Evolutionary conservation across 2,888 invertebrate species (phyloP), one percentile per base, ranked within the genome.

Genomic region (Ornithoptera priamus): DNA sequence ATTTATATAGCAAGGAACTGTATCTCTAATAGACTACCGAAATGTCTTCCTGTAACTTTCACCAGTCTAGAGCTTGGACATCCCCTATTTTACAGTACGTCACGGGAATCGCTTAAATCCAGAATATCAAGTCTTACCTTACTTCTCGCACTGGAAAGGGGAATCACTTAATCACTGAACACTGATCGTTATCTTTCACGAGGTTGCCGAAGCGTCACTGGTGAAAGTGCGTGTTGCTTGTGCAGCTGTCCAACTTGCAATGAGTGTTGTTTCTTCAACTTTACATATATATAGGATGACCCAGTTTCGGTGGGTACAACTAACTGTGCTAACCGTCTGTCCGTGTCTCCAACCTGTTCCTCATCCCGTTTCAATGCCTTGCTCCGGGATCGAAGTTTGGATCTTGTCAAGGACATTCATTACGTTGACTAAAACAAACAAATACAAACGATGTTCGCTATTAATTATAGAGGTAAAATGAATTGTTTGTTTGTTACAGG

Each of bases 221-320:
- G 90, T 83, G 92, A 92, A 92, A 92, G 92, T 90, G 88, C 90
- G 91, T 92, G 88, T 82, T 82, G 82, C 83, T 83, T 78, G 85
- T 84, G 82, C 86, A 90, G 85, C 86, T 87, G 90, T 89, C 85
- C 83, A 81, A 89, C 90, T 90, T 87, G 90, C 90, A 90, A 93
- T 94, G 94, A 93, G 93, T 91, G 93, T 93, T 92, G 94, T 94
- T 95, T 95, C 96, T 95, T 96, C 95, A 96, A 96, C 96, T 96
- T 96, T 95, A 93, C 93, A 94, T 96, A 95, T 96, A 96, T 96
- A 96, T 96, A 96, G 91, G 90, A 90, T 95, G 96, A 96, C 96
- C 96, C 94, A 96, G 95, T 94, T 96, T 88, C 85, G 77, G 94
- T 94, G 94, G 85, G 81, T 79, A 79, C 82, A 80, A 84, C 80